phyloP scores from a whole-genome alignment of 1,140 invertebrate species.

The Potamilus streckersoni region DNA sequence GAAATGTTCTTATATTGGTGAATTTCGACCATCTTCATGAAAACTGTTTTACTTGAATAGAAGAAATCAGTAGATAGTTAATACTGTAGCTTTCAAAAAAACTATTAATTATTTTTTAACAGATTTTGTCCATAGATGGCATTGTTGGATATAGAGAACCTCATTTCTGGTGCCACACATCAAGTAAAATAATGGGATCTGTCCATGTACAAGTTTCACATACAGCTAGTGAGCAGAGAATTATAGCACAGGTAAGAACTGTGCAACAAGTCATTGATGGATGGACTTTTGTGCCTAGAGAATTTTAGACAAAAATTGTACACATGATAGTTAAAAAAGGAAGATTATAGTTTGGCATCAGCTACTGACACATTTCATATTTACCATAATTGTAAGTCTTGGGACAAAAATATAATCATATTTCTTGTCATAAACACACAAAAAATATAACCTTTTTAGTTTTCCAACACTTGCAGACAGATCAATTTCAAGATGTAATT shows the following conservation, averaged over 20 bases:
- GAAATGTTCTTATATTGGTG: too few species aligned
- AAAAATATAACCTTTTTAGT: too few species aligned
- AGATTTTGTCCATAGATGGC: conserved; percentile 68
- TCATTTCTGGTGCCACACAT: conserved; percentile 69
- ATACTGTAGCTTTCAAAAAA: neutral
- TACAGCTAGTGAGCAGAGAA: conserved; percentile 67
- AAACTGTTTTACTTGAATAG: too few species aligned
- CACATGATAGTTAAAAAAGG: neutral
- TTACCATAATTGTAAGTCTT: neutral
- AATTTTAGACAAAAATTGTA: neutral
- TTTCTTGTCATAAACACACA: too few species aligned
- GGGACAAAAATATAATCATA: too few species aligned
- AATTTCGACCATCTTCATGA: too few species aligned
- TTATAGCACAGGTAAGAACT: conserved; percentile 61
- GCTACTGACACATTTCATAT: neutral
- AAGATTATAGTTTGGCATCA: neutral
- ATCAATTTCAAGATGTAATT: too few species aligned
- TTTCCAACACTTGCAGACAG: too few species aligned
- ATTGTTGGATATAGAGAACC: conserved; percentile 67
- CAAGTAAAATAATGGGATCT: conserved; percentile 63
- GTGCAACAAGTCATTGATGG: neutral
- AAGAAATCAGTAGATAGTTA: neutral
- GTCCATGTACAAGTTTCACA: conserved; percentile 67
- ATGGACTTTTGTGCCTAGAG: neutral
- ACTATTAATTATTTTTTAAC: conserved; percentile 19